These are phyloP conservation scores for Lepas anatifera DNA, from an alignment of 2,888 invertebrate genomes.

Conservation along the genomic window DNA sequence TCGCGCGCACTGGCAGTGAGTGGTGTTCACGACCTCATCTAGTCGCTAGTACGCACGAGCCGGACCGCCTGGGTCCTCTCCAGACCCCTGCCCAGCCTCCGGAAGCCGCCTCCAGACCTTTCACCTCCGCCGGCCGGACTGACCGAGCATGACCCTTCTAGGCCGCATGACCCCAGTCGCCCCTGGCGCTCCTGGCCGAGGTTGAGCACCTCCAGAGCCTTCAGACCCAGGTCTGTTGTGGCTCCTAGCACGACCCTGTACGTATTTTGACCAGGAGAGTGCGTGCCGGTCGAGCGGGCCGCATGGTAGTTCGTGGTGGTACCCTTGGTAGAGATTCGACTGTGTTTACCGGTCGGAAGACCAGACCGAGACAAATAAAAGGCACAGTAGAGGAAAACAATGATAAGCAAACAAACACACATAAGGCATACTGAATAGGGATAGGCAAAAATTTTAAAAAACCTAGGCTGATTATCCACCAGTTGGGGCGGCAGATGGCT, in stretches of 20 bases:
- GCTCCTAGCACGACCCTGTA: not conserved
- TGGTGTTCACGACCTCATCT: not conserved
- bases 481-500: not conserved
- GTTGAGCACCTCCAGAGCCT: too few species aligned
- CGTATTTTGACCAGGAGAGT: too few species aligned
- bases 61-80: not conserved
- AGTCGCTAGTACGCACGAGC: slow-evolving; percentile 3
- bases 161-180: slow-evolving; percentile 4
- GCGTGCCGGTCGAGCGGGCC: not conserved
- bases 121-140: too few species aligned
- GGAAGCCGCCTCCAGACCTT: not conserved
- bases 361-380: too few species aligned
- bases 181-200: too few species aligned
- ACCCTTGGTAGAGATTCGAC: not conserved
- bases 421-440: too few species aligned
- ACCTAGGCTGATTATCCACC: not conserved
- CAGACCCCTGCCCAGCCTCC: not conserved
- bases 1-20: slow-evolving; percentile 4
- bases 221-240: too few species aligned
- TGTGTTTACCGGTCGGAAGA: too few species aligned
- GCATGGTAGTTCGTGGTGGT: not conserved
- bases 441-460: too few species aligned
- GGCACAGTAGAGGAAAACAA: too few species aligned
- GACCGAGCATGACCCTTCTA: not conserved
- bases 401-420: too few species aligned